phyloP scores from a whole-genome alignment of 2,888 invertebrate genomes.

The Drosophila histrio region DNA sequence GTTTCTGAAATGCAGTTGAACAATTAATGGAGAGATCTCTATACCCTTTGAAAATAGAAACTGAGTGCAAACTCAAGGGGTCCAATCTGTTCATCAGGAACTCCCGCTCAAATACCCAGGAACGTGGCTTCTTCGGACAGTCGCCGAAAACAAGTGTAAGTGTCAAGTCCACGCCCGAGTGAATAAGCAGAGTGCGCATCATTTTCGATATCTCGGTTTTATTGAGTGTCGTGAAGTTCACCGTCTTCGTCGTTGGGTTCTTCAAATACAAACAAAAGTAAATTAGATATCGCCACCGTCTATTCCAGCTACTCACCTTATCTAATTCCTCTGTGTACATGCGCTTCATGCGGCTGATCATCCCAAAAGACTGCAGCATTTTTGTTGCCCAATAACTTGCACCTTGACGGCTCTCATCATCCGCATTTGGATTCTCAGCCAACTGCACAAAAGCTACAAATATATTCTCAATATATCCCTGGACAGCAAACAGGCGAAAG shows the following conservation, averaged over 20 bases:
- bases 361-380: constrained; percentile 76
- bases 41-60: constrained; percentile 74
- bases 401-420: constrained; percentile 59
- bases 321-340: constrained; percentile 79
- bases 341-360: constrained; percentile 79
- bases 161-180: constrained; percentile 72
- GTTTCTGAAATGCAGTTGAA: background rate
- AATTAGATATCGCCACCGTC: background rate
- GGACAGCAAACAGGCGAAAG: constrained; percentile 79
- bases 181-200: constrained; percentile 65
- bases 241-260: constrained; percentile 67
- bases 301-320: constrained; percentile 55
- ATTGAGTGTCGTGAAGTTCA: constrained; percentile 70
- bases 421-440: constrained; percentile 71
- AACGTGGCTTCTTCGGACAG: constrained; percentile 74
- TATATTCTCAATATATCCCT: constrained; percentile 80
- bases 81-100: constrained; percentile 72
- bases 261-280: constrained; percentile 26
- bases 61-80: constrained; percentile 70
- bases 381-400: constrained; percentile 83
- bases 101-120: constrained; percentile 73
- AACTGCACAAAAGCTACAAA: constrained; percentile 78
- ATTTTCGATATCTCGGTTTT: constrained; percentile 67
- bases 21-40: background rate
- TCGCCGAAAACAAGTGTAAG: constrained; percentile 81